Evolutionary conservation across 2,888 invertebrate genomes (phyloP).

Genomic region (Crepidodera aurea): DNA sequence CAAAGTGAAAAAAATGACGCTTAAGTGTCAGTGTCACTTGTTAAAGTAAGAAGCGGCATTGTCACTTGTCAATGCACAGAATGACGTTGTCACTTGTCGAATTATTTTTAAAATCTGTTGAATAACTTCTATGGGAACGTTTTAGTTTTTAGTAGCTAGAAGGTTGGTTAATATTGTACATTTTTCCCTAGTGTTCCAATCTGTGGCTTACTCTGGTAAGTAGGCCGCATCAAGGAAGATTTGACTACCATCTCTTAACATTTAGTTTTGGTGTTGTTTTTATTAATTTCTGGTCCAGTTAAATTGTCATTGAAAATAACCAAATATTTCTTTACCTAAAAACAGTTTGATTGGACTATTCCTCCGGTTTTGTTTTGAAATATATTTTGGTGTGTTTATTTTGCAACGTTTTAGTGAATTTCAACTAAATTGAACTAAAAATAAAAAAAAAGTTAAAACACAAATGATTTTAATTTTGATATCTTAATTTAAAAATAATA

Average conservation of each 20-base stretch:
- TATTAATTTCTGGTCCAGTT: neutral
- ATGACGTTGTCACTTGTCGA: too few relatives aligned
- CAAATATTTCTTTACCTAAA: too few relatives aligned
- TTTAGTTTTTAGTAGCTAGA: neutral
- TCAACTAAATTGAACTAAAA: too few relatives aligned
- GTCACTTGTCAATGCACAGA: too few relatives aligned
- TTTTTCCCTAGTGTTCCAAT: conserved; percentile 82
- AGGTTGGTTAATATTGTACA: conserved; percentile 27
- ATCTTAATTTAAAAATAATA: too few relatives aligned
- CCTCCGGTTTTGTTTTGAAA: neutral
- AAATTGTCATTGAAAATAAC: too few relatives aligned
- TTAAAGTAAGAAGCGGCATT: too few relatives aligned
- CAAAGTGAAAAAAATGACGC: too few relatives aligned
- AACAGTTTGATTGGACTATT: too few relatives aligned
- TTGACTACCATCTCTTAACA: neutral
- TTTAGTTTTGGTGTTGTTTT: neutral
- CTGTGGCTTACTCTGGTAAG: conserved; percentile 96
- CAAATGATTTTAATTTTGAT: too few relatives aligned
- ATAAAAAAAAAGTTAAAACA: too few relatives aligned
- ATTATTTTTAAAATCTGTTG: neutral
- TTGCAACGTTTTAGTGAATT: conserved; percentile 3
- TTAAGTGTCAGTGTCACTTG: too few relatives aligned
- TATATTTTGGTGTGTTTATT: neutral
- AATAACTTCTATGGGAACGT: neutral
- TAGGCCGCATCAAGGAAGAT: conserved; percentile 53